A percentile compares a stretch with the other conserved stretches of the same genome.
Evolutionary conservation across 2,797 vertebrate species (phyloP).

Genomic region (Platalea minor): DNA sequence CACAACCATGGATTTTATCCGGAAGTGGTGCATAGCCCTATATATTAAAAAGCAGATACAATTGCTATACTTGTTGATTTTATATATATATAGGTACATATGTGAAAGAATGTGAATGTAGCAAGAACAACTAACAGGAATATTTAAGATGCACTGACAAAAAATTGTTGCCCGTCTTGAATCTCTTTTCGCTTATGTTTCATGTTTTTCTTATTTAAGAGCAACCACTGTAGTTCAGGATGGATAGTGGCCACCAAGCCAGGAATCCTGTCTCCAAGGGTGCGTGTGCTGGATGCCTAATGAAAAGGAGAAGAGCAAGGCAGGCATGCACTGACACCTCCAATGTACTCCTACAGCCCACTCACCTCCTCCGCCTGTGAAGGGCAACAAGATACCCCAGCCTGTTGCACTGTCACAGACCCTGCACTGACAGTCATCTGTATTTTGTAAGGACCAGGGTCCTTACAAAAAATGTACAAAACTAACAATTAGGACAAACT

Average conservation of each 20-base stretch:
- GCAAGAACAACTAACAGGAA: background rate
- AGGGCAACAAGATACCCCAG: background rate
- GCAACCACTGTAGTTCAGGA: background rate
- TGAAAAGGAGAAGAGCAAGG: background rate
- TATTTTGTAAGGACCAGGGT: background rate
- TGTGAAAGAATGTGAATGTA: background rate
- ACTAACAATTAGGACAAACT: background rate
- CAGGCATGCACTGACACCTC: background rate
- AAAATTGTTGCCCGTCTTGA: rapidly evolving
- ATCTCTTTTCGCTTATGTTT: background rate
- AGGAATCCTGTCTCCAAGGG: background rate
- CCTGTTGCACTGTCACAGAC: background rate
- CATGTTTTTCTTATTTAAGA: background rate
- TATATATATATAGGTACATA: background rate
- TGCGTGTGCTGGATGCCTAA: background rate
- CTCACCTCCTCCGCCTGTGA: background rate
- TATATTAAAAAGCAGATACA: background rate
- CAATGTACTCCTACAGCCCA: background rate
- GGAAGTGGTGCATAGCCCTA: background rate
- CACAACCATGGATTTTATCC: background rate
- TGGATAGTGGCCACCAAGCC: background rate
- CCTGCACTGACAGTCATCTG: too few relatives aligned
- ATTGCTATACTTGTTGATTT: background rate
- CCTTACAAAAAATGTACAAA: background rate
- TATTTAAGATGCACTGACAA: background rate